Conservation (phyloP, 2,113 vertebrate species). For the Menura novaehollandiae region DNA sequence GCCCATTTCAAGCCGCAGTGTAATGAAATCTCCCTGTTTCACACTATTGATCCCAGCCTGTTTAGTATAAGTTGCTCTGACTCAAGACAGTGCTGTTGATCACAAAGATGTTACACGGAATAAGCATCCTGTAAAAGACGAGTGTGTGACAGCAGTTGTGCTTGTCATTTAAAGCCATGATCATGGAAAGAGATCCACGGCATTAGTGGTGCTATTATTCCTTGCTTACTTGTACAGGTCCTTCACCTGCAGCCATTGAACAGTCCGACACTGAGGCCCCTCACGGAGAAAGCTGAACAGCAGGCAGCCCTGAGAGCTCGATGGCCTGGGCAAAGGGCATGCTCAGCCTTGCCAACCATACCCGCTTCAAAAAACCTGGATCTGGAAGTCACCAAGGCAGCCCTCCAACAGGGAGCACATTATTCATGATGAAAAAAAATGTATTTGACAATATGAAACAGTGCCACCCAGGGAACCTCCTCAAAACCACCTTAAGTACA, state of each 20-base stretch:
- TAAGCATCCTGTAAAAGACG: background rate
- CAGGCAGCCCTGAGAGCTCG: background rate
- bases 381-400: background rate
- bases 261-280: accelerated
- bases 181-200: background rate
- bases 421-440: background rate
- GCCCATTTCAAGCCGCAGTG: accelerated
- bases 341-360: background rate
- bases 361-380: background rate
- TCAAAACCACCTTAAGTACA: background rate
- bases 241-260: background rate
- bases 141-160: background rate
- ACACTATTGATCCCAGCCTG: background rate
- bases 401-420: background rate
- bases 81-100: background rate
- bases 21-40: background rate
- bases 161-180: background rate
- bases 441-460: background rate
- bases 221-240: background rate
- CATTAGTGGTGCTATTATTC: background rate
- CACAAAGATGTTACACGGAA: background rate
- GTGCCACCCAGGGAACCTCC: background rate
- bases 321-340: background rate
- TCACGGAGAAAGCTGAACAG: background rate
- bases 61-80: background rate